These are phyloP conservation scores for Protonemura montana DNA, from an alignment of 2,888 invertebrate genomes.

Conservation along the genomic window DNA sequence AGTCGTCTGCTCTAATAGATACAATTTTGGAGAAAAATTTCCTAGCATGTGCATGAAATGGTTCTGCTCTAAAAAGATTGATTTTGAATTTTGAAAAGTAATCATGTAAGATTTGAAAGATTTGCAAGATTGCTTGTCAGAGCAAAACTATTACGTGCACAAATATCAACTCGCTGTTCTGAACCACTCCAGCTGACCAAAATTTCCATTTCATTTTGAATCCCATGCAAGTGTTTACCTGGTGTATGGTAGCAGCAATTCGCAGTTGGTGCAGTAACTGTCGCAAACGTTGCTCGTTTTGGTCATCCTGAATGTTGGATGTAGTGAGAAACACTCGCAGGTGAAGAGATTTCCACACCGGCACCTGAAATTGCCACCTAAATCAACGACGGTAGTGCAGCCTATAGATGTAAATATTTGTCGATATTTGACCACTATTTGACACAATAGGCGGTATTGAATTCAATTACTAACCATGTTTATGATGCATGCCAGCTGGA, in stretches of 20 bases:
- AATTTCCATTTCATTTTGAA: not conserved
- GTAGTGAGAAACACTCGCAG: slow-evolving; percentile 78
- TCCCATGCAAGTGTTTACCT: slow-evolving; percentile 57
- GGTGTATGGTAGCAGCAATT: slow-evolving; percentile 84
- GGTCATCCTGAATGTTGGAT: slow-evolving; percentile 61
- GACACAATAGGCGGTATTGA: not conserved
- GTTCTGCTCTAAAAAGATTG: too few species aligned
- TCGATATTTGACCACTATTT: too few species aligned
- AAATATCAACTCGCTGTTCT: too few species aligned
- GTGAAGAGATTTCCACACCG: slow-evolving; percentile 85
- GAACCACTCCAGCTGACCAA: too few species aligned
- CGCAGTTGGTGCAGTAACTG: slow-evolving; percentile 82
- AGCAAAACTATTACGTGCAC: too few species aligned
- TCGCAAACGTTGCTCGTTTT: slow-evolving; percentile 63
- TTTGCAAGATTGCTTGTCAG: too few species aligned
- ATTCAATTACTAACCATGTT: slow-evolving; percentile 70
- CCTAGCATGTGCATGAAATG: too few species aligned
- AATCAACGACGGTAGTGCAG: not conserved
- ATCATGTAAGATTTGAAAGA: too few species aligned
- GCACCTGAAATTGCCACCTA: slow-evolving; percentile 59
- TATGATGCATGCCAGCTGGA: slow-evolving; percentile 95
- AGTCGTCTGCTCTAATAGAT: too few species aligned
- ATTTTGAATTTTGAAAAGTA: too few species aligned
- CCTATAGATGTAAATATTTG: not conserved
- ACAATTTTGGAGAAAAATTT: too few species aligned